Conservation (phyloP, 2,113 vertebrate genomes). For the Neolamprologus sp. region DNA sequence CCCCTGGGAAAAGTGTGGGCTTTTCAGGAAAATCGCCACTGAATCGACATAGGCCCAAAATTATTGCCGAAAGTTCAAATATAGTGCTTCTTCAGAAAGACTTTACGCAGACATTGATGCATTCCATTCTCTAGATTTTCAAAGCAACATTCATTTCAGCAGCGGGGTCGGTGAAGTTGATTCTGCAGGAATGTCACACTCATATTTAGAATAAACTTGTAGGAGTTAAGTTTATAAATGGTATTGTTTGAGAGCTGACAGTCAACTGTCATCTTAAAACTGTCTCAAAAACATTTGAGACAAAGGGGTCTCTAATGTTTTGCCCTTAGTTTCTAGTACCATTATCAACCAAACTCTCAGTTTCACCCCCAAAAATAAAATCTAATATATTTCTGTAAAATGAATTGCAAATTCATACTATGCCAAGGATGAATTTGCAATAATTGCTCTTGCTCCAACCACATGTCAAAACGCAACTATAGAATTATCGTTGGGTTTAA, state of each 20-base stretch:
- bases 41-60: constrained; percentile 13
- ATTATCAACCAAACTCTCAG: neutral
- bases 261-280: neutral
- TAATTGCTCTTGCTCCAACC: neutral
- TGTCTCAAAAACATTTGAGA: neutral
- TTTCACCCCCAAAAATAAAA: neutral
- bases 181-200: neutral
- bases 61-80: neutral
- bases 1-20: constrained; percentile 40
- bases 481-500: neutral
- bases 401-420: neutral
- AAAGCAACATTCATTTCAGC: neutral
- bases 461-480: neutral
- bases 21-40: constrained; percentile 24
- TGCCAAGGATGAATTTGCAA: neutral
- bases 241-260: neutral
- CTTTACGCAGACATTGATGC: neutral
- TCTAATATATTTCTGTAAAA: neutral
- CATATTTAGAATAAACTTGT: neutral
- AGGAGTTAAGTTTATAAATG: neutral
- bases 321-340: neutral
- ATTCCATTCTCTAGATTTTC: neutral
- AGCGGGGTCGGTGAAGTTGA: neutral
- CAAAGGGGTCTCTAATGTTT: neutral
- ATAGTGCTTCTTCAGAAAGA: neutral